Conservation (phyloP, 1,140 invertebrate genomes). For the Trigoniulus corallinus region DNA sequence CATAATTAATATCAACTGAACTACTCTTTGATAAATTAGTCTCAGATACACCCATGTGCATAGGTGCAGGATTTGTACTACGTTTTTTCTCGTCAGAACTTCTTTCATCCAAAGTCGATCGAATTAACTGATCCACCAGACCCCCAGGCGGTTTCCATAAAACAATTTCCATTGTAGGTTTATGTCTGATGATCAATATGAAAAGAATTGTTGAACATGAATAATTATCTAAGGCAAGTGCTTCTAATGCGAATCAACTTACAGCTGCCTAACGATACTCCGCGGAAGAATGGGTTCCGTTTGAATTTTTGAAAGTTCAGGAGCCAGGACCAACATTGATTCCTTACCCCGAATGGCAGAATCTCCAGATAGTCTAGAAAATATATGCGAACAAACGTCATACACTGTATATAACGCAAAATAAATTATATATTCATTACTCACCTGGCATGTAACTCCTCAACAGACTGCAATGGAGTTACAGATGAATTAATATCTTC, state of each 20-base stretch:
- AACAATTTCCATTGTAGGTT: constrained; percentile 6
- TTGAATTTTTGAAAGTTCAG: neutral
- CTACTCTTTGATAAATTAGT: too few species aligned
- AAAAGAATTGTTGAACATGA: neutral
- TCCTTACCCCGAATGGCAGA: neutral
- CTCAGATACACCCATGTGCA: too few species aligned
- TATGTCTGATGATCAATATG: neutral
- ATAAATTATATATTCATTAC: neutral
- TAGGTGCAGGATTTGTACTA: too few species aligned
- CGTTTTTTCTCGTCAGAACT: too few species aligned
- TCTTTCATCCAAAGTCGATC: neutral
- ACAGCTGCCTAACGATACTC: neutral
- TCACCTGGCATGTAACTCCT: neutral
- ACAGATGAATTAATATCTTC: neutral
- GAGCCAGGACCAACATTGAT: neutral
- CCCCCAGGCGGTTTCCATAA: constrained; percentile 8
- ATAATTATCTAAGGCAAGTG: neutral
- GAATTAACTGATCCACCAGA: neutral
- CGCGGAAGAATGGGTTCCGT: neutral
- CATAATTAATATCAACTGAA: too few species aligned
- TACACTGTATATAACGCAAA: neutral
- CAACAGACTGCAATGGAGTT: neutral
- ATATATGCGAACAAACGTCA: neutral
- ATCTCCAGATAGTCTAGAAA: neutral
- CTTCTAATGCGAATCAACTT: too few species aligned